Conservation (phyloP, 2,797 vertebrate species). For the Falco cherrug region DNA sequence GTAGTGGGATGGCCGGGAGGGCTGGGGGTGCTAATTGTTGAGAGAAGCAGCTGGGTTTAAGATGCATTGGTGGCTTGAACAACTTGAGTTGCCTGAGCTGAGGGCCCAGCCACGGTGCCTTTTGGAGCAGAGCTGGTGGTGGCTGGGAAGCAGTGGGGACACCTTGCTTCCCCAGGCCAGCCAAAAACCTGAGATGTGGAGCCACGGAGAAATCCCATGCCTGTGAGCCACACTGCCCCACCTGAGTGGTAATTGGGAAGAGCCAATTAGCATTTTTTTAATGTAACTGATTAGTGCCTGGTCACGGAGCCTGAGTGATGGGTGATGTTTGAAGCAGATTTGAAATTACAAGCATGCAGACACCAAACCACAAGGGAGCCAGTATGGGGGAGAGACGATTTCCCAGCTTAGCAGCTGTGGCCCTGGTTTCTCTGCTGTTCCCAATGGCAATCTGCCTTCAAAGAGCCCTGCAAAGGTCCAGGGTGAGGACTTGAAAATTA, state of each 20-base stretch:
- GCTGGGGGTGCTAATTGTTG: neutral
- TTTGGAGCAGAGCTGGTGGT: neutral
- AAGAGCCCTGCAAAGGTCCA: neutral
- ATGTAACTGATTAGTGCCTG: slow-evolving; percentile 10
- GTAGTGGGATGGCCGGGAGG: neutral
- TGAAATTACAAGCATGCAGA: slow-evolving; percentile 35
- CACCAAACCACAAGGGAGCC: neutral
- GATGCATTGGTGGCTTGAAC: neutral
- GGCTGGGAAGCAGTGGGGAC: neutral
- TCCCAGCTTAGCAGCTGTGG: neutral
- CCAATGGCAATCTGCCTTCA: neutral
- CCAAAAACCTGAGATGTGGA: neutral
- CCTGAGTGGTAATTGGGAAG: neutral
- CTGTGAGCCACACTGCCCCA: neutral
- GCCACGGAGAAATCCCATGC: neutral
- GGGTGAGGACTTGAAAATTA: slow-evolving; percentile 42
- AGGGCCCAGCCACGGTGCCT: neutral
- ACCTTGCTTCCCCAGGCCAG: neutral
- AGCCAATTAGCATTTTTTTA: slow-evolving; percentile 37
- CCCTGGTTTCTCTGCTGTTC: neutral
- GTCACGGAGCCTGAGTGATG: neutral
- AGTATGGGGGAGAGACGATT: neutral
- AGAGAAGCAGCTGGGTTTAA: neutral
- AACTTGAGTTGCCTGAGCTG: neutral
- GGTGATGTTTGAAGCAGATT: slow-evolving; percentile 1